Evolutionary conservation across 2,888 invertebrate genomes (phyloP).

Genomic region (Saturnia japonica): DNA sequence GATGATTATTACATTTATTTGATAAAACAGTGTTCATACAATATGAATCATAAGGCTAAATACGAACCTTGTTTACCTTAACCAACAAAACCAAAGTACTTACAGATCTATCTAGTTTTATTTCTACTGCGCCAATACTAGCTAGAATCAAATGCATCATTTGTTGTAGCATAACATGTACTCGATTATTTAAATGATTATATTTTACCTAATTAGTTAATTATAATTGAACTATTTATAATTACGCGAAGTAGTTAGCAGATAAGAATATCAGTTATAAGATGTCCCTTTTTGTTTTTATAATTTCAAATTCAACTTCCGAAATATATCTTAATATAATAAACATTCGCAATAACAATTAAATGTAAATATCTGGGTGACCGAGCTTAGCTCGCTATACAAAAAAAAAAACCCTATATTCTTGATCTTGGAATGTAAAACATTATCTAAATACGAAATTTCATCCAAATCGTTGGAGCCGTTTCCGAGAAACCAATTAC

Average conservation of each 20-base stretch:
- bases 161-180: not conserved
- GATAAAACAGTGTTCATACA: not conserved
- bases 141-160: not conserved
- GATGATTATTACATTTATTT: not conserved
- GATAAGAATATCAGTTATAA: not conserved
- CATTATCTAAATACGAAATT: too few relatives aligned
- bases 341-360: not conserved
- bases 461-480: too few relatives aligned
- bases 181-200: too few relatives aligned
- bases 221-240: too few relatives aligned
- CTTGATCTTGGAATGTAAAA: too few relatives aligned
- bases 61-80: constrained; percentile 10
- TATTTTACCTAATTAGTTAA: too few relatives aligned
- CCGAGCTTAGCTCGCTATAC: too few relatives aligned
- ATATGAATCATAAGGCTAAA: not conserved
- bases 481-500: too few relatives aligned
- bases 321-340: not conserved
- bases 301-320: not conserved
- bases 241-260: too few relatives aligned
- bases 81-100: constrained; percentile 3
- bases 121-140: not conserved
- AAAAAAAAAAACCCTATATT: too few relatives aligned
- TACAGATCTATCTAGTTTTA: constrained; percentile 8
- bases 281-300: not conserved
- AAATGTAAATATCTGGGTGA: not conserved